Evolutionary conservation across 2,888 invertebrate genomes (phyloP).

Genomic region (Calameuta filiformis): DNA sequence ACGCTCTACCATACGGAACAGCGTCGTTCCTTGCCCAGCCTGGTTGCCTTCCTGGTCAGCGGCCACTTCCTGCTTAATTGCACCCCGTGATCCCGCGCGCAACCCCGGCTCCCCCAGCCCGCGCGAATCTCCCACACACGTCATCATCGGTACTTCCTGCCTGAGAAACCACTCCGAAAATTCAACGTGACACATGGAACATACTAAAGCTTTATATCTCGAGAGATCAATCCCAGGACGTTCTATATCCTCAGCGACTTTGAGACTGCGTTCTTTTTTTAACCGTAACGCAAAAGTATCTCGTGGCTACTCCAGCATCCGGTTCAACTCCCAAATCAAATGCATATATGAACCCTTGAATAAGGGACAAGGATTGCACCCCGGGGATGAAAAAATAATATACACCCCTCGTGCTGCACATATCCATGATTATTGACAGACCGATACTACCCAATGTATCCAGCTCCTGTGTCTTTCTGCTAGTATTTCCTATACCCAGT

Average conservation of each 20-base stretch:
- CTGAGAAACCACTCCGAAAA: background rate
- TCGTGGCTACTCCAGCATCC: background rate
- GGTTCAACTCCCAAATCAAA: background rate
- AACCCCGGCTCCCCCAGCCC: constrained; percentile 9
- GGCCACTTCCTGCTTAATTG: constrained; percentile 28
- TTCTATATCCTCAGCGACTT: background rate
- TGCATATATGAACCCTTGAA: background rate
- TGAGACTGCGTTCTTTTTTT: background rate
- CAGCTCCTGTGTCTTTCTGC: background rate
- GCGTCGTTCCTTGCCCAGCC: background rate
- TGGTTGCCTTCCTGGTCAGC: background rate
- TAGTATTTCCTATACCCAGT: background rate
- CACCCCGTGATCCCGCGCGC: constrained; percentile 16
- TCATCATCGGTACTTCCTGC: constrained; percentile 12
- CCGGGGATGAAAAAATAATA: background rate
- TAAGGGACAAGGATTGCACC: background rate
- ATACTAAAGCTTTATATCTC: background rate
- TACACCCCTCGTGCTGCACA: background rate
- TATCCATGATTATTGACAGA: background rate
- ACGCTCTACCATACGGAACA: background rate
- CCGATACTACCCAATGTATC: background rate
- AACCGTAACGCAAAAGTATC: background rate
- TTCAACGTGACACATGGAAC: background rate
- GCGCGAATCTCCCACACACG: constrained; percentile 25
- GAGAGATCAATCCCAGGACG: background rate